Base-by-base conservation (phyloP, 2,113 vertebrate genomes). In the Anseranas semipalmata region DNA sequence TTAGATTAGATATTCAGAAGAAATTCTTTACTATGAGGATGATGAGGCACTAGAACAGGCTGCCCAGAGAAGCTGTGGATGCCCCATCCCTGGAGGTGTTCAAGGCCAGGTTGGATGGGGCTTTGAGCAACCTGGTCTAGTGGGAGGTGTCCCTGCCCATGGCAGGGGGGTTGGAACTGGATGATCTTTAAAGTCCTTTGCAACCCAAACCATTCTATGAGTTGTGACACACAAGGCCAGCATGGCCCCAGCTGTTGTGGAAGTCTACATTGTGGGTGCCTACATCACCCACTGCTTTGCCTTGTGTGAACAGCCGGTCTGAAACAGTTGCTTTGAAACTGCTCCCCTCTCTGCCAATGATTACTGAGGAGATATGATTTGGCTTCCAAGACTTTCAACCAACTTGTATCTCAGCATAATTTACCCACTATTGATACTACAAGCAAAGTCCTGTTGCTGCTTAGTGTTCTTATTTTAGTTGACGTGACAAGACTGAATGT, bases 301-400 rank as follows among this genome's bases (percentile, higher is more conserved):
- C 45, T 55, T 52, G 22, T 52, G 22, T 30, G 9, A 76, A 12
- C 28, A 7, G 27, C 53, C 45, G 22, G 10, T 28, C 32, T 58
- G 56, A 71, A 30, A 24, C 18, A 0, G 0, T 20, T 37, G 55
- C 43, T 76, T 33, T 7, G 0, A 8, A 75, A 50, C 1, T 0
- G 43, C 12, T 56, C 63, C 39, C 15, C 19, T 76, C 48, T 52
- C 56, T 39, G 35, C 27, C 1, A 3, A 6, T 19, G 15, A 43
- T 28, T 7, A 43, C 32, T 20, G 60, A 7, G 2, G 32, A 55
- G 12, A 11, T 13, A 22, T 4, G 12, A 45, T 37, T 37, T 45
- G 48, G 15, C 50, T 65, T 58, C 32, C 27, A 37, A 65, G 33
- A 71, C 25, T 48, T 62, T 21, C 27, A 32, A 75, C 35, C 0